phyloP scores from a whole-genome alignment of 2,888 invertebrate genomes.

The Eugnorisma glareosa region DNA sequence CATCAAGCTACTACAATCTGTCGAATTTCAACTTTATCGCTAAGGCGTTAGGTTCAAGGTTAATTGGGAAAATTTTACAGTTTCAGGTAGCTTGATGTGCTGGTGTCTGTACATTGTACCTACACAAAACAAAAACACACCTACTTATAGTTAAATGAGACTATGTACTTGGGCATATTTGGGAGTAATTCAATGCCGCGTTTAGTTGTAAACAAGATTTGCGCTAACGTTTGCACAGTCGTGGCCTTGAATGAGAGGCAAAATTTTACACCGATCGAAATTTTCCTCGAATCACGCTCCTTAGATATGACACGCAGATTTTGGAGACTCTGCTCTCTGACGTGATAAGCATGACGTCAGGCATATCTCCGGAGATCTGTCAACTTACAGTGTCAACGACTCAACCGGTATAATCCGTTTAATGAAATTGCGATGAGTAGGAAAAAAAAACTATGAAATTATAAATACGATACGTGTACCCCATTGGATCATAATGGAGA shows the following conservation, averaged over 20 bases:
- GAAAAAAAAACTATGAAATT: neutral
- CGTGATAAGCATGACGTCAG: slow-evolving; percentile 15
- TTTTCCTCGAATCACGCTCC: neutral
- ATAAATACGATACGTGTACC: neutral
- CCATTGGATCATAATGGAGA: too few relatives aligned
- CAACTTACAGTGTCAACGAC: slow-evolving; percentile 1
- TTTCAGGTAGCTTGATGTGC: too few relatives aligned
- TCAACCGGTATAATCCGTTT: neutral
- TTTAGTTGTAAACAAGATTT: slow-evolving; percentile 6
- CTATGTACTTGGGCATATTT: neutral
- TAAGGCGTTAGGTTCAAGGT: too few relatives aligned
- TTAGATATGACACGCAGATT: neutral
- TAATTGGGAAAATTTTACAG: too few relatives aligned
- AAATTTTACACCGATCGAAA: neutral
- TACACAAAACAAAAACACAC: neutral
- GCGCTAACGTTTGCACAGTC: neutral
- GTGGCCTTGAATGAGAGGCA: slow-evolving; percentile 33
- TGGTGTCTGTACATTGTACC: neutral
- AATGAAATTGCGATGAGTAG: too few relatives aligned
- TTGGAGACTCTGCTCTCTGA: neutral
- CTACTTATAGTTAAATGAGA: neutral
- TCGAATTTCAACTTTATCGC: too few relatives aligned
- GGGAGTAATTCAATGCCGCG: neutral
- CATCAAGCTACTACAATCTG: too few relatives aligned
- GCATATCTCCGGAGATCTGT: neutral